Conservation (phyloP, 2,113 vertebrate genomes). For the Andinoacara biseriatus region DNA sequence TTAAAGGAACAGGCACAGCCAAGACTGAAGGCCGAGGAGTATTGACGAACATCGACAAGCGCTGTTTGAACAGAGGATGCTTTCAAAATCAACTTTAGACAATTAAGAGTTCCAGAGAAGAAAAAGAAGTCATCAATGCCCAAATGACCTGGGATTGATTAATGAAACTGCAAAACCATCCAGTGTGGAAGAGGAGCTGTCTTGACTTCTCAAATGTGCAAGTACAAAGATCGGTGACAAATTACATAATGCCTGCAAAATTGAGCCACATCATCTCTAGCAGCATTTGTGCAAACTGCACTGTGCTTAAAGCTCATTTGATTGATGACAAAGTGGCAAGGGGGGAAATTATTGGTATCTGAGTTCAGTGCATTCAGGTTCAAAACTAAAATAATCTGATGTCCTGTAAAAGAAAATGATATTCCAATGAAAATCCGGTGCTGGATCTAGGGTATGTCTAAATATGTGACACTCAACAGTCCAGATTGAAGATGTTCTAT, state of each 20-base stretch:
- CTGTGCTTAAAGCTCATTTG: not conserved
- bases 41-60: not conserved
- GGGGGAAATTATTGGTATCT: not conserved
- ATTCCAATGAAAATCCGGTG: not conserved
- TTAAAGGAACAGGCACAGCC: not conserved
- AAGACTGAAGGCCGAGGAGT: not conserved
- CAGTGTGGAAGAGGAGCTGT: not conserved
- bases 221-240: not conserved
- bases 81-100: conserved; percentile 25
- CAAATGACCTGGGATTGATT: not conserved
- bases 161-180: not conserved
- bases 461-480: not conserved
- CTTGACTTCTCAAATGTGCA: not conserved
- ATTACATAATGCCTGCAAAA: not conserved
- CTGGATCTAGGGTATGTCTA: not conserved
- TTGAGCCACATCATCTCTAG: not conserved
- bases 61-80: not conserved
- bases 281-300: not conserved
- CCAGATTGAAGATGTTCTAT: not conserved
- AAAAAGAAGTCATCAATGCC: not conserved
- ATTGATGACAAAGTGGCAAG: not conserved
- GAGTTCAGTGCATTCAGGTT: not conserved
- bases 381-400: not conserved
- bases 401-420: not conserved
- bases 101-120: conserved; percentile 16